Evolutionary conservation across 1,140 invertebrate species (phyloP).

Genomic region (Proales similis): DNA sequence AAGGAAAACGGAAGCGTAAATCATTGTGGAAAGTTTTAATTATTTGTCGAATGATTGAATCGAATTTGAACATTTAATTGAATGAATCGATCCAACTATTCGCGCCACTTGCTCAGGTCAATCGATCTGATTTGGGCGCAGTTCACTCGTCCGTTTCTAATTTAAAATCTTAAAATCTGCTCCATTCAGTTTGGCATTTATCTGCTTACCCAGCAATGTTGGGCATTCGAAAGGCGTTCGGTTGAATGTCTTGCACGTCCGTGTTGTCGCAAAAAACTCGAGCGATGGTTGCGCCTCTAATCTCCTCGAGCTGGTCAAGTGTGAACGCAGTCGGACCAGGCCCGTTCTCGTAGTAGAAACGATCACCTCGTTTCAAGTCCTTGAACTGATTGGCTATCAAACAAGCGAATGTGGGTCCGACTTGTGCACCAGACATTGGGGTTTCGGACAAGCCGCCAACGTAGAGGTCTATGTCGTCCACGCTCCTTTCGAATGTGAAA

Average conservation of each 20-base stretch:
- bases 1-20: no score
- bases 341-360: slow-evolving; percentile 81
- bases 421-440: slow-evolving; percentile 70
- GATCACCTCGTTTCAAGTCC: slow-evolving; percentile 76
- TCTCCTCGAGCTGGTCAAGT: slow-evolving; percentile 24
- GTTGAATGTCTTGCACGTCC: slow-evolving; percentile 15
- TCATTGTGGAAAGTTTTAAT: no score
- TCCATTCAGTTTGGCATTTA: no score
- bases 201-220: no score
- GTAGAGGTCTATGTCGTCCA: slow-evolving; percentile 42
- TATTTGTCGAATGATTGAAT: no score
- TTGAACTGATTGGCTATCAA: slow-evolving; percentile 85
- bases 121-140: slow-evolving; percentile 10
- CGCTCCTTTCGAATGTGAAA: slow-evolving; percentile 38
- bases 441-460: slow-evolving; percentile 70
- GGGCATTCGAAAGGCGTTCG: slow-evolving; percentile 13
- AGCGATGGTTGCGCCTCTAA: slow-evolving; percentile 10
- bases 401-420: slow-evolving; percentile 90
- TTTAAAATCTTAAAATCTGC: no score
- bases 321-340: slow-evolving; percentile 21
- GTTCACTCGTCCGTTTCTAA: slow-evolving; percentile 22
- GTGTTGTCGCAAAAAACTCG: slow-evolving; percentile 18
- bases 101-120: slow-evolving; percentile 14
- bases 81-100: no score
- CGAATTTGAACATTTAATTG: no score